Evolutionary conservation across 2,797 vertebrate species (phyloP).

Genomic region (Dryobates pubescens): DNA sequence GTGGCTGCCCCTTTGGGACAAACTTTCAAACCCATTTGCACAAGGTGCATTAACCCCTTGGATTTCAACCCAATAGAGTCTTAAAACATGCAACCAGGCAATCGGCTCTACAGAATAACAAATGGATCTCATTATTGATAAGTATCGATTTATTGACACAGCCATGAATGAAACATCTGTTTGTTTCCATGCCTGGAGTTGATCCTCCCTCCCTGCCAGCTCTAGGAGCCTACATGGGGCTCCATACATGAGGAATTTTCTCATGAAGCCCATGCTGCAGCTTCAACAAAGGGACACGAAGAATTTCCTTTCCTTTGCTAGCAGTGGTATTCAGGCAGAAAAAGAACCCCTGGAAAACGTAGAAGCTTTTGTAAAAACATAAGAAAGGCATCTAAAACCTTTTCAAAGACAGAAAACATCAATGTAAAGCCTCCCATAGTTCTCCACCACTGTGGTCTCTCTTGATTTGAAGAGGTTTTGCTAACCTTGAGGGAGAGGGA

Average conservation of each 20-base stretch:
- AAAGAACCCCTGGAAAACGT: constrained; percentile 45
- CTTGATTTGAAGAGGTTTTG: constrained; percentile 36
- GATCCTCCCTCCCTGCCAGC: not conserved
- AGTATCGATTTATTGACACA: not conserved
- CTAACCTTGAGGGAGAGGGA: not conserved
- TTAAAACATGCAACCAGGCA: not conserved
- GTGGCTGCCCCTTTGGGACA: not conserved
- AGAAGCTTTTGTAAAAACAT: constrained; percentile 61
- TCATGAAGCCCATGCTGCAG: constrained; percentile 16
- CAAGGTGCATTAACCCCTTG: not conserved
- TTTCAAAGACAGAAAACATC: constrained; percentile 54
- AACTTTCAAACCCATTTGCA: not conserved
- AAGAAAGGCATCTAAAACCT: constrained; percentile 51
- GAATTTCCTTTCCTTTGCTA: constrained; percentile 59
- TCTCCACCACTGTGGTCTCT: not conserved
- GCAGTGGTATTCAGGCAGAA: constrained; percentile 33
- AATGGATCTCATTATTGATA: not conserved
- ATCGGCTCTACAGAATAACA: not conserved
- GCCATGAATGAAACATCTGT: constrained; percentile 24
- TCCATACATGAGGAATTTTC: constrained; percentile 16
- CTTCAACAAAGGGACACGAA: constrained; percentile 49
- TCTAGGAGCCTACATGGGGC: not conserved
- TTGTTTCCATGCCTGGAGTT: not conserved
- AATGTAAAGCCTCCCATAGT: constrained; percentile 33
- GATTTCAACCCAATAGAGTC: not conserved